Base-by-base conservation (phyloP, 2,888 invertebrate species). In the Tigriopus californicus region DNA sequence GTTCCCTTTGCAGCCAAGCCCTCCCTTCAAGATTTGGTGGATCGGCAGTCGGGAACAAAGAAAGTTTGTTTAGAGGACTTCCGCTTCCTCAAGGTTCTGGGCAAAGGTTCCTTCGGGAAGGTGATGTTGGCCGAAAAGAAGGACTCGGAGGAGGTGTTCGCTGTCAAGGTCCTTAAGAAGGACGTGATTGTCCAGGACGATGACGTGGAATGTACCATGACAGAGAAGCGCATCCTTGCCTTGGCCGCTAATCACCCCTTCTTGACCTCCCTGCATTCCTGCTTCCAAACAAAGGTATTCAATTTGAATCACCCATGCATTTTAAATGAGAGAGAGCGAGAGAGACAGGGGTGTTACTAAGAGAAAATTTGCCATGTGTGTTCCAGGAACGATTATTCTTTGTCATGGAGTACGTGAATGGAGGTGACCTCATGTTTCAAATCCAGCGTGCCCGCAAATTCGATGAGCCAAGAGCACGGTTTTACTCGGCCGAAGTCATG, bases 401-500 rank as follows among this genome's bases (percentile, higher is more conserved):
- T 75, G 94, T 97, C 64, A 98, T 98, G 97, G 97, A 97, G 75
- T 97, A 95, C 74, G 95, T 98, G 58, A 91, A 95, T 74, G 98
- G 97, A 65, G 97, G 95, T 66, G 95, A 90, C 75, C 78, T 95
- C 67, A 95, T 95, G 94, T 95, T 95, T 77, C 97, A 98, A 81
- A 98, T 98, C 66, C 97, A 98, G 75, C 80, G 90, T 68, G 91
- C 95, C 62, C 79, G 95, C 63, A 95, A 95, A 75, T 98, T 98
- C 75, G 95, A 97, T 73, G 95, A 97, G 73, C 83, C 87, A 0
- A 76, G 77, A 53, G 64, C 64, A 11, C 60, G 58, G 33, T 92
- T 98, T 75, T 98, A 98, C 75, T 94, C 97, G 48, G 97, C 97
- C 42, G 97, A 98, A 74, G 97, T 98, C 61, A 95, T 95, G 60